Base-by-base conservation (phyloP, 2,113 vertebrate species). In the Plectropomus leopardus region DNA sequence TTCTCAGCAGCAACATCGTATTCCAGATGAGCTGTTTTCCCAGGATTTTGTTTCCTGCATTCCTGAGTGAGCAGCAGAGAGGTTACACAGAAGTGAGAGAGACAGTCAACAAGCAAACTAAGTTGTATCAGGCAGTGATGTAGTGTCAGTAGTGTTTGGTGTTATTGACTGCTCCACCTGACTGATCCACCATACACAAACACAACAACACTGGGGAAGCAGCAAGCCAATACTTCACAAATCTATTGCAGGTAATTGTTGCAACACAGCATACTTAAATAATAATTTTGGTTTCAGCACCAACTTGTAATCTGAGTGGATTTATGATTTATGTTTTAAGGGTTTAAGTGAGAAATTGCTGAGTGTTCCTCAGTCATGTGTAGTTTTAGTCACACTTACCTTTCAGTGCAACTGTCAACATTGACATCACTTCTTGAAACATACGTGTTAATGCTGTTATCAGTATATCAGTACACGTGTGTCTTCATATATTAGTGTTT, bases 21-120 rank as follows among this genome's bases (percentile, higher is more conserved):
- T 45, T 78, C 44, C 51, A 44, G 36, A 61, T 26, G 16, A 4
- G 36, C 42, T 71, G 48, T 84, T 78, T 32, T 13, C n/a, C 45
- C 32, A 30, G 34, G 57, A 44, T 72, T 24, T 9, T 40, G 34
- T 67, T 84, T 66, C 47, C 1, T 59, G 36, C 26, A 47, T 83
- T 64, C 21, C 36, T 76, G 3, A 53, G 21, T 47, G 58, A 66
- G 40, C 48, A 66, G 80, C 53, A 70, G 58, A 45, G 59, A 30
- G 36, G 19, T 42, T n/a, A 54, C 42, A 32, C 32, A 10, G 36
- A 40, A 7, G 26, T 10, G 9, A 66, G 21, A n/a, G 50, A n/a
- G 64, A 48, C n/a, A n/a, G 55, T 32, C 11, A 4, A 23, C 21
- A 69, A 63, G 74, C 30, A 40, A 40, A 40, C 36, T 40, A 4